phyloP scores from a whole-genome alignment of 2,888 invertebrate species.

The Philonicus albiceps region DNA sequence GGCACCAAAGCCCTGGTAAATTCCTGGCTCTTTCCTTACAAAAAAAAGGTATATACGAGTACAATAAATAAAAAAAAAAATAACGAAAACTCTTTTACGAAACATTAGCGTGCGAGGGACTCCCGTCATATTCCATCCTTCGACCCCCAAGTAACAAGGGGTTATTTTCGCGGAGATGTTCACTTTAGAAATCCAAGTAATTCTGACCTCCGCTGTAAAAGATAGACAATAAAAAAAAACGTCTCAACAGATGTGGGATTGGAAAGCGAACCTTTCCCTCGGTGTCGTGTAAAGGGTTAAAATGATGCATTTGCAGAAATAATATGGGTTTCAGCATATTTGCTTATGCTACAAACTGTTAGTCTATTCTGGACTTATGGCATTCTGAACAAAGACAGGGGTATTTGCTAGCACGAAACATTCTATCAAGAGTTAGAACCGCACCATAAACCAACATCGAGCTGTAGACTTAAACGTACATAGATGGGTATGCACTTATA shows the following conservation, averaged over 20 bases:
- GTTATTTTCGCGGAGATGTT: background rate
- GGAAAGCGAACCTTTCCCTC: background rate
- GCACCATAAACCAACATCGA: background rate
- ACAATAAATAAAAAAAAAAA: background rate
- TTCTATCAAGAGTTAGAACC: background rate
- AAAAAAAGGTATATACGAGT: background rate
- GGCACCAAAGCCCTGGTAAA: background rate
- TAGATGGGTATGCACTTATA: background rate
- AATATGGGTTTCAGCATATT: background rate
- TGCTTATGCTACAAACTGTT: background rate
- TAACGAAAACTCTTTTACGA: background rate
- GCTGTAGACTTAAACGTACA: background rate
- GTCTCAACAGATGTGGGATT: background rate
- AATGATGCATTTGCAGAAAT: background rate
- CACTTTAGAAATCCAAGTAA: background rate
- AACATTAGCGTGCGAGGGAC: background rate
- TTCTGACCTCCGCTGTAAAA: background rate
- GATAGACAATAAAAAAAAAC: background rate
- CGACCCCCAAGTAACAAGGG: background rate
- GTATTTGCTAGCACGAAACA: background rate
- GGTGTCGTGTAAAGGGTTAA: background rate
- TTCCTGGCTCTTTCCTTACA: background rate
- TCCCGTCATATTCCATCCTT: background rate
- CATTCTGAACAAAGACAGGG: background rate
- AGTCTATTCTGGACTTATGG: background rate